Evolutionary conservation across 2,113 vertebrate genomes (phyloP).

Genomic region (Polypterus bichir): DNA sequence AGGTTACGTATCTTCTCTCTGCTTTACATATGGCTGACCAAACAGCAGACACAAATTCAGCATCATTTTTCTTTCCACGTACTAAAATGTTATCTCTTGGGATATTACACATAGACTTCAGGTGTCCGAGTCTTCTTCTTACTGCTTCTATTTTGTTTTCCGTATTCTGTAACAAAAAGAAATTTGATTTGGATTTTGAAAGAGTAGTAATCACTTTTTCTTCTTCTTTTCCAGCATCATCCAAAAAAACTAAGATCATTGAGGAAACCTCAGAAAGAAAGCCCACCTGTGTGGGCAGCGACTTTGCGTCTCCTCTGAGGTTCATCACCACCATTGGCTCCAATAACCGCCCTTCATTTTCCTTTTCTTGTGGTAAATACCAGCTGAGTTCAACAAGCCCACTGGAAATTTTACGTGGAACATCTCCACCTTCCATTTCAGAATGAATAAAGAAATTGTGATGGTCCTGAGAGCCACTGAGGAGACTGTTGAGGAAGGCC

Average conservation of each 20-base stretch:
- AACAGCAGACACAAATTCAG: slow-evolving; percentile 28
- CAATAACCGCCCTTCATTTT: slow-evolving; percentile 11
- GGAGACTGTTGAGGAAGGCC: not conserved
- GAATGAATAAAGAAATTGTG: slow-evolving; percentile 28
- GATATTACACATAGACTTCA: not conserved
- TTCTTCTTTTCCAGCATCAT: slow-evolving; percentile 24
- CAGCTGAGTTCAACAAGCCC: slow-evolving; percentile 36
- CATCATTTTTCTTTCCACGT: slow-evolving; percentile 19
- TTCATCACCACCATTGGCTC: slow-evolving; percentile 28
- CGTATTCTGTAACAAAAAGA: not conserved
- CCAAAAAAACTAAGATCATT: slow-evolving; percentile 29
- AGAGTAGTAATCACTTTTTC: slow-evolving; percentile 24
- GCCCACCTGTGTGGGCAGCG: slow-evolving; percentile 24
- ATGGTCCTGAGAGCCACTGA: slow-evolving; percentile 19
- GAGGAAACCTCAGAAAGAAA: slow-evolving; percentile 36
- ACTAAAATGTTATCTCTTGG: slow-evolving; percentile 10
- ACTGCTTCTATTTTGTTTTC: too few species aligned
- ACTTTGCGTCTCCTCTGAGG: slow-evolving; percentile 29
- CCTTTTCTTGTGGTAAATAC: slow-evolving; percentile 25
- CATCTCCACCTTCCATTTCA: slow-evolving; percentile 10
- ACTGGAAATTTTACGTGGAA: slow-evolving; percentile 29
- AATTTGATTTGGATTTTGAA: slow-evolving; percentile 16
- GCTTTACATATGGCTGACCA: slow-evolving; percentile 25
- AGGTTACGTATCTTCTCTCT: not conserved
- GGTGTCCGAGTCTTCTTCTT: slow-evolving; percentile 18